Evolutionary conservation across 2,888 invertebrate genomes (phyloP).

Genomic region (Hirtodrosophila trivittata): DNA sequence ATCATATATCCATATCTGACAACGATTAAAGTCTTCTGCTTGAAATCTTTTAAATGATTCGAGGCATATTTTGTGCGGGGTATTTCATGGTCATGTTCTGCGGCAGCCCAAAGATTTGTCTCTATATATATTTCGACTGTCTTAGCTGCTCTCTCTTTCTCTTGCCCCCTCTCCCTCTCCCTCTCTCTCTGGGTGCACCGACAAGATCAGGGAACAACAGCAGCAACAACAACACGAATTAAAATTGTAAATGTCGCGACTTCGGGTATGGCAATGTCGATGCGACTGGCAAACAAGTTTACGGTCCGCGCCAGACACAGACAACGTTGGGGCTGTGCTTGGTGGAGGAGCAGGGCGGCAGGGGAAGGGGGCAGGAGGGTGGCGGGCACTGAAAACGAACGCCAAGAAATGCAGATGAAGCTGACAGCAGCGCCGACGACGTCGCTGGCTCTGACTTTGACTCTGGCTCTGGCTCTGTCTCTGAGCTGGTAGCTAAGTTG

Average conservation of each 20-base stretch:
- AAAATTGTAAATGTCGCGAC: constrained; percentile 78
- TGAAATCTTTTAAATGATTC: too few relatives aligned
- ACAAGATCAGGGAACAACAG: constrained; percentile 50
- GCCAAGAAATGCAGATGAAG: constrained; percentile 77
- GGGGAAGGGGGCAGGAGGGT: too few relatives aligned
- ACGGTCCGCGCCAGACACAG: constrained; percentile 60
- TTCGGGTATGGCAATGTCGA: constrained; percentile 69
- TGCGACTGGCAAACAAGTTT: constrained; percentile 71
- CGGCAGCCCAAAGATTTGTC: too few relatives aligned
- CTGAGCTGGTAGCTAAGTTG: constrained; percentile 32
- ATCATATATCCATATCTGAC: too few relatives aligned
- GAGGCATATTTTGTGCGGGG: too few relatives aligned
- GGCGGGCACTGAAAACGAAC: constrained; percentile 38
- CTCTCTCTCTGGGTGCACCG: constrained; percentile 28
- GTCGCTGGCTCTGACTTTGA: constrained; percentile 17
- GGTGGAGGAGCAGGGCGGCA: neutral
- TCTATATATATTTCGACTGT: too few relatives aligned
- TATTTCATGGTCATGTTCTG: too few relatives aligned
- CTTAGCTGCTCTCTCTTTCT: too few relatives aligned
- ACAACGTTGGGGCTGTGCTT: neutral
- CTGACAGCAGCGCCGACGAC: constrained; percentile 58
- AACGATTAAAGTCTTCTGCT: too few relatives aligned
- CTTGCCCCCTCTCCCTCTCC: too few relatives aligned
- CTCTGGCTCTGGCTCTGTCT: constrained; percentile 1
- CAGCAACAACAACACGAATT: constrained; percentile 71